A percentile compares a stretch with the other conserved stretches of the same genome.
Evolutionary conservation across 1,140 invertebrate species (phyloP).

Genomic region (Nasonia vitripennis): DNA sequence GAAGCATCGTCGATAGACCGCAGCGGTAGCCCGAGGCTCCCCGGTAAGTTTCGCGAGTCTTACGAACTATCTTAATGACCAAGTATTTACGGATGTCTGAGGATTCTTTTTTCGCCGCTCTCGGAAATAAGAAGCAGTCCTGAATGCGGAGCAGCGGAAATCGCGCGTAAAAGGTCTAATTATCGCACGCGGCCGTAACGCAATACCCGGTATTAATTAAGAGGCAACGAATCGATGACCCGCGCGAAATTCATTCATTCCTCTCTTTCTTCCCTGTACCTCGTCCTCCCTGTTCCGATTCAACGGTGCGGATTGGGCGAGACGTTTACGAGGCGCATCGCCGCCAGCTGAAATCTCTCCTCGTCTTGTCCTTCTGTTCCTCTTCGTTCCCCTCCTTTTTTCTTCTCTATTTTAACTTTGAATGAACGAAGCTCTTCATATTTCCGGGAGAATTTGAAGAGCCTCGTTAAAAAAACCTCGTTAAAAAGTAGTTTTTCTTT

Average conservation of each 20-base stretch:
- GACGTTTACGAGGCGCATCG: background rate
- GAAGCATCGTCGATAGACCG: background rate
- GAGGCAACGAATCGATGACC: background rate
- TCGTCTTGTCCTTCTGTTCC: background rate
- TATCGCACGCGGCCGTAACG: background rate
- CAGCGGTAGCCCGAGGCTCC: background rate
- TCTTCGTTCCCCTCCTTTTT: background rate
- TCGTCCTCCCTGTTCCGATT: background rate
- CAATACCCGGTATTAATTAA: background rate
- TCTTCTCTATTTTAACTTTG: constrained; percentile 30
- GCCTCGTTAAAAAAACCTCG: constrained; percentile 49
- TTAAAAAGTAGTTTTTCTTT: constrained; percentile 53
- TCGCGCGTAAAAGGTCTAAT: background rate
- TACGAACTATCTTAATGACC: constrained; percentile 28
- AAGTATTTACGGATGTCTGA: constrained; percentile 9
- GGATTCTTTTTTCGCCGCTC: background rate
- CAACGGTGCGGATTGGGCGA: background rate
- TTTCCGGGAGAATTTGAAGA: constrained; percentile 47
- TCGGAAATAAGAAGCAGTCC: background rate
- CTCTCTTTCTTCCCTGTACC: too few relatives aligned
- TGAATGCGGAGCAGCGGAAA: too few relatives aligned
- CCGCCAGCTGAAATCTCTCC: constrained; percentile 13
- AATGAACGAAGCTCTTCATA: constrained; percentile 43
- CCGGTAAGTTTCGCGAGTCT: constrained; percentile 1
- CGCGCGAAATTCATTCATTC: background rate